Conservation (phyloP, 2,113 vertebrate species). For the Oryzias melastigma region DNA sequence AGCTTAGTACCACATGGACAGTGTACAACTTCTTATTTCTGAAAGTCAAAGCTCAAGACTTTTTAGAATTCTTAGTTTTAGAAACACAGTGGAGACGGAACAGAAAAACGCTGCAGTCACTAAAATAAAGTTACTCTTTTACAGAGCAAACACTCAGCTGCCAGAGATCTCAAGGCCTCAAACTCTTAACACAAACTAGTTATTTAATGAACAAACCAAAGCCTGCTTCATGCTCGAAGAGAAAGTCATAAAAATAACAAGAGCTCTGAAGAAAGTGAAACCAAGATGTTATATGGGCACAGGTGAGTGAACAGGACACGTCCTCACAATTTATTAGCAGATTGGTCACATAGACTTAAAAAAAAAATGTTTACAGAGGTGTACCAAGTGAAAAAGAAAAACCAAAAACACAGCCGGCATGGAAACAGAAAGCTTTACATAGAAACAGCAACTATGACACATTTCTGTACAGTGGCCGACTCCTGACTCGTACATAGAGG, state of each 20-base stretch:
- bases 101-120: not conserved
- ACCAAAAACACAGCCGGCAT: slow-evolving; percentile 32
- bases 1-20: too few species aligned
- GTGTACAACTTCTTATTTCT: too few species aligned
- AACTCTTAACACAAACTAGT: slow-evolving; percentile 2
- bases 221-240: not conserved
- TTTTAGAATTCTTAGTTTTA: too few species aligned
- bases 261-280: slow-evolving; percentile 36
- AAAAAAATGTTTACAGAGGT: slow-evolving; percentile 59
- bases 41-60: too few species aligned
- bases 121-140: slow-evolving; percentile 6
- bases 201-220: not conserved
- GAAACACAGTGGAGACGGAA: not conserved
- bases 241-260: not conserved
- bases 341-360: slow-evolving; percentile 67
- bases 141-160: slow-evolving; percentile 30
- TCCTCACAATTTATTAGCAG: slow-evolving; percentile 74
- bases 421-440: slow-evolving; percentile 47
- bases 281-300: slow-evolving; percentile 43
- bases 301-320: slow-evolving; percentile 56
- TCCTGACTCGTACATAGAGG: slow-evolving; percentile 20
- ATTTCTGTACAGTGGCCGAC: slow-evolving; percentile 55
- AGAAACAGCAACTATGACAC: slow-evolving; percentile 35
- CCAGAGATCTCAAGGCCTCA: slow-evolving; percentile 30
- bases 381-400: slow-evolving; percentile 26